Evolutionary conservation across 2,113 vertebrate species (phyloP).

Genomic region (Aldabrachelys gigantea): DNA sequence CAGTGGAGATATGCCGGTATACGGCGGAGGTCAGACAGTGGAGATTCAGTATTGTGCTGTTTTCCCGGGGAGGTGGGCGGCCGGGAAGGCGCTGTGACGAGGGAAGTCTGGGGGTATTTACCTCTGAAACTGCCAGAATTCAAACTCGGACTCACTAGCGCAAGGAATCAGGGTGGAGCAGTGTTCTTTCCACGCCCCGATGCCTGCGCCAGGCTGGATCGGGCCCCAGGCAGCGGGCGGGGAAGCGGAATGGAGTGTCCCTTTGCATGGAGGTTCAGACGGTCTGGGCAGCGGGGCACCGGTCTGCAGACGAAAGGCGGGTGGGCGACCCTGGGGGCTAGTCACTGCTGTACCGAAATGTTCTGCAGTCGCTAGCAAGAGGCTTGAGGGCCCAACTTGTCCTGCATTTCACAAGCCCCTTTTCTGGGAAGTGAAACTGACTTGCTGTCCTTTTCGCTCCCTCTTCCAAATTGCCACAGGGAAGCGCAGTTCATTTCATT

Average conservation of each 20-base stretch:
- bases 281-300: too few relatives aligned
- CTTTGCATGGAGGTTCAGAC: too few relatives aligned
- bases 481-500: background rate
- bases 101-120: background rate
- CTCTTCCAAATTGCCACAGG: rapidly evolving
- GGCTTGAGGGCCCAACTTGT: too few relatives aligned
- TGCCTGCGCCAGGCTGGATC: background rate
- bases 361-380: background rate
- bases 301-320: background rate
- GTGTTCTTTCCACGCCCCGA: background rate
- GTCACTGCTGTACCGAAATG: background rate
- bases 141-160: background rate
- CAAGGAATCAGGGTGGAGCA: background rate
- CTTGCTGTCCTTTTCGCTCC: rapidly evolving
- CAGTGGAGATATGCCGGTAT: too few relatives aligned
- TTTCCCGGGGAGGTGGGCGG: too few relatives aligned
- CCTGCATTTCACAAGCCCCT: background rate
- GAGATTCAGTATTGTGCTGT: background rate
- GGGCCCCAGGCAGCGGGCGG: background rate
- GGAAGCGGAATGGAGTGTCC: background rate
- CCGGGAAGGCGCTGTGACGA: too few relatives aligned
- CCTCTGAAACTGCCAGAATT: background rate
- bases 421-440: background rate
- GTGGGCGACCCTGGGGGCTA: background rate
- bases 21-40: background rate